A percentile compares a stretch with the other conserved stretches of the same genome.
Evolutionary conservation across 2,113 vertebrate genomes (phyloP).

Genomic region (Chionodraco myersi): DNA sequence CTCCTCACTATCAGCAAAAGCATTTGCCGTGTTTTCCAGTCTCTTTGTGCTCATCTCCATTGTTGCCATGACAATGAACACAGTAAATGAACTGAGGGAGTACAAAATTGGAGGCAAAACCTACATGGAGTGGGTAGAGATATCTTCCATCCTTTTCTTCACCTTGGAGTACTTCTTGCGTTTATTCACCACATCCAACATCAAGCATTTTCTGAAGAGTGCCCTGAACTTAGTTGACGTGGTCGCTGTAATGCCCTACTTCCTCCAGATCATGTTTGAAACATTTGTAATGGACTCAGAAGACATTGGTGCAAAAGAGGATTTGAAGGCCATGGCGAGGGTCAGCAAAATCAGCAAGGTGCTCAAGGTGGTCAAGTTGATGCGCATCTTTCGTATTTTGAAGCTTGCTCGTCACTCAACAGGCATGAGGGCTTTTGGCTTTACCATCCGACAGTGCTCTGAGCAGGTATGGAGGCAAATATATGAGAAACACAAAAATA

Average conservation of each 20-base stretch:
- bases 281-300: constrained; percentile 83
- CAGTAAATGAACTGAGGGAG: constrained; percentile 87
- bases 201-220: constrained; percentile 87
- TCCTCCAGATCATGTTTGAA: constrained; percentile 89
- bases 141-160: constrained; percentile 89
- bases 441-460: constrained; percentile 93
- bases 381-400: constrained; percentile 93
- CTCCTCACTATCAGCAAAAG: constrained; percentile 89
- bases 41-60: constrained; percentile 92
- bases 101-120: constrained; percentile 82
- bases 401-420: constrained; percentile 93
- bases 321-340: constrained; percentile 88
- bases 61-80: constrained; percentile 91
- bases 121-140: constrained; percentile 89
- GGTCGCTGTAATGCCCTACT: constrained; percentile 92
- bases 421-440: constrained; percentile 91
- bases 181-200: constrained; percentile 86
- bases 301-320: constrained; percentile 80
- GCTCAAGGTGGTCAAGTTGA: constrained; percentile 91
- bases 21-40: constrained; percentile 90
- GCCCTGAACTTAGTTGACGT: constrained; percentile 90
- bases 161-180: constrained; percentile 89
- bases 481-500: constrained; percentile 4
- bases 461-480: constrained; percentile 85
- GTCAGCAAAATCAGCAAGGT: constrained; percentile 93